These are phyloP conservation scores for Lucifuga dentata DNA, from an alignment of 2,113 vertebrate species.

Conservation along the genomic window DNA sequence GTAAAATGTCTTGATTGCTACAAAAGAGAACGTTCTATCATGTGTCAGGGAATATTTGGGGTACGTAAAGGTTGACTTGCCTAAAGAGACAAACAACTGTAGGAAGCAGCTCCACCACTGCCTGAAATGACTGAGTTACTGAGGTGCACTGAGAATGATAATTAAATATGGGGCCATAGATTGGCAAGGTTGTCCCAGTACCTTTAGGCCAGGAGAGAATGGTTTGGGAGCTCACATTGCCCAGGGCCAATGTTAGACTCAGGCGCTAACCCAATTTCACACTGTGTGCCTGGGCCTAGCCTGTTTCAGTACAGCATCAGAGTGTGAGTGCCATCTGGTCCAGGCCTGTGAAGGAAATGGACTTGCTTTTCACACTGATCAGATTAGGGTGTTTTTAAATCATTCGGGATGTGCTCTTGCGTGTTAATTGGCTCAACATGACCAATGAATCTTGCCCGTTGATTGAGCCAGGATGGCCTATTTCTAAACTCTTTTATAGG, in stretches of 20 bases:
- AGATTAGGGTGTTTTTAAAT: conserved; percentile 86
- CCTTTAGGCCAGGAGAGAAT: conserved; percentile 74
- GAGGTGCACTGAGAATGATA: conserved; percentile 70
- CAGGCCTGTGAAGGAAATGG: conserved; percentile 80
- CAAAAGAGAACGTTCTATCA: conserved; percentile 38
- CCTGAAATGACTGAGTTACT: conserved; percentile 65
- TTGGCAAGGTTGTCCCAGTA: conserved; percentile 72
- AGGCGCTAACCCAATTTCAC: conserved; percentile 88
- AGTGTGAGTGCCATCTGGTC: conserved; percentile 83
- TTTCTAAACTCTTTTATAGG: conserved; percentile 46
- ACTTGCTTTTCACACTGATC: conserved; percentile 85
- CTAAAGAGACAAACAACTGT: conserved; percentile 46
- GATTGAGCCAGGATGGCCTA: conserved; percentile 64
- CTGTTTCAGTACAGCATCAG: conserved; percentile 76
- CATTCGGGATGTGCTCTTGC: conserved; percentile 84
- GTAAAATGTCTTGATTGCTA: conserved; percentile 34
- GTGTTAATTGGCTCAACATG: conserved; percentile 87
- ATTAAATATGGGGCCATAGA: conserved; percentile 76
- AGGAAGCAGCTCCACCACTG: conserved; percentile 54
- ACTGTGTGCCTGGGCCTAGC: conserved; percentile 77
- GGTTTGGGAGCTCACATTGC: conserved; percentile 74
- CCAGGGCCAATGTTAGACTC: conserved; percentile 74
- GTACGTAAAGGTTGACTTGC: conserved; percentile 44
- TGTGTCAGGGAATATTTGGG: conserved; percentile 47
- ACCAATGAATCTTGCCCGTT: conserved; percentile 77